A percentile compares a stretch with the other conserved stretches of the same genome.
Evolutionary conservation across 2,113 vertebrate species (phyloP).

Genomic region (Thryonomys swinderianus): DNA sequence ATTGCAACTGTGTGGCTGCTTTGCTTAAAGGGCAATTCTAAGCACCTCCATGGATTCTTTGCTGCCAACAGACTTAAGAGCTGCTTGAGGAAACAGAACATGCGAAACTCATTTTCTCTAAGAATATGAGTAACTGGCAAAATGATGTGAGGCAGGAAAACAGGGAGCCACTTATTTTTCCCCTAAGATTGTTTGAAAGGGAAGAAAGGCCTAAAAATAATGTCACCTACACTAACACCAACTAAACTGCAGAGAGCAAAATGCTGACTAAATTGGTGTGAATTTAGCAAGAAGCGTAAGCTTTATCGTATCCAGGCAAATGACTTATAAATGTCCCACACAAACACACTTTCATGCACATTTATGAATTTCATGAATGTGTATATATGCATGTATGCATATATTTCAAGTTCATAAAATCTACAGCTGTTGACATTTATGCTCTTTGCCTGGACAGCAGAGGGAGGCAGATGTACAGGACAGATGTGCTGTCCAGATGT

Average conservation of each 20-base stretch:
- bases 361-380: neutral
- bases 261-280: neutral
- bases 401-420: slow-evolving; percentile 26
- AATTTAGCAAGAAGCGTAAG: neutral
- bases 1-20: neutral
- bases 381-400: neutral
- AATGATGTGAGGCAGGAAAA: slow-evolving; percentile 32
- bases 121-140: slow-evolving; percentile 19
- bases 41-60: neutral
- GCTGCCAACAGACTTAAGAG: neutral
- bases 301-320: slow-evolving; percentile 3
- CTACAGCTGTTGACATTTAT: neutral
- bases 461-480: neutral
- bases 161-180: neutral
- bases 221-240: slow-evolving; percentile 43
- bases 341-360: neutral
- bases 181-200: neutral
- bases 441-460: neutral
- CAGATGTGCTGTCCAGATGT: neutral
- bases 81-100: neutral
- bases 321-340: neutral
- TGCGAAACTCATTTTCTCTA: neutral
- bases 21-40: neutral
- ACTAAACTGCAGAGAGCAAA: neutral
- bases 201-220: neutral